phyloP scores from a whole-genome alignment of 1,140 invertebrate genomes.

The Drosophila tsacasi region DNA sequence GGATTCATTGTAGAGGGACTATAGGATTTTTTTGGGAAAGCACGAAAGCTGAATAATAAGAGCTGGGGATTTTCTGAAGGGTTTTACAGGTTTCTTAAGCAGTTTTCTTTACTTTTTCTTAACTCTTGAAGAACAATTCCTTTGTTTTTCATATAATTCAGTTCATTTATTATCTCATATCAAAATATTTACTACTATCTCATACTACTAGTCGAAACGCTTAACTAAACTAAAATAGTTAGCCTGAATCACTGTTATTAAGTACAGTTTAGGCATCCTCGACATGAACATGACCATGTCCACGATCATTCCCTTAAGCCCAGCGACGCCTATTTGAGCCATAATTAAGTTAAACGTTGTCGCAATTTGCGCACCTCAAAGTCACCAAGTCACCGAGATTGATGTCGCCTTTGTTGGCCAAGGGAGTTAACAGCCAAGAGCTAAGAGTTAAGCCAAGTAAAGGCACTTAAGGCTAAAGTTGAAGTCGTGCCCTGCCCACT shows the following conservation, averaged over 20 bases:
- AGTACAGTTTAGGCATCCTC: slow-evolving; percentile 48
- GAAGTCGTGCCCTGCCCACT: slow-evolving; percentile 51
- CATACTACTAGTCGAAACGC: no score
- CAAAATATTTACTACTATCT: background rate
- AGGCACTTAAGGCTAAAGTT: slow-evolving; percentile 51
- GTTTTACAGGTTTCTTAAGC: background rate
- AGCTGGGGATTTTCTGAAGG: background rate
- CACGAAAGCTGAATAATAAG: slow-evolving; percentile 4
- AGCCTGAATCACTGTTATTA: slow-evolving; percentile 49
- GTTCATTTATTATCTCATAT: background rate
- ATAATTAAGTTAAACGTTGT: slow-evolving; percentile 84
- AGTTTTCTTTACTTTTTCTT: background rate
- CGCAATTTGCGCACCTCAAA: slow-evolving; percentile 72
- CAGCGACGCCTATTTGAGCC: slow-evolving; percentile 77
- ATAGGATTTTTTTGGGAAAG: slow-evolving; percentile 9
- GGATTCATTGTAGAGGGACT: no score
- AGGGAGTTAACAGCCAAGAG: slow-evolving; percentile 10
- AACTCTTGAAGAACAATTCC: background rate
- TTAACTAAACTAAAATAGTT: background rate
- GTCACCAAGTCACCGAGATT: slow-evolving; percentile 61
- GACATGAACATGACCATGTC: slow-evolving; percentile 68
- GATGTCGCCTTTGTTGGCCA: slow-evolving; percentile 74
- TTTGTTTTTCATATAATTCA: background rate
- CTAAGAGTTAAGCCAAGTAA: slow-evolving; percentile 17
- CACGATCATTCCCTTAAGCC: slow-evolving; percentile 37